phyloP scores from a whole-genome alignment of 53 echinoderm and acorn worm genomes.

The Crossaster papposus region DNA sequence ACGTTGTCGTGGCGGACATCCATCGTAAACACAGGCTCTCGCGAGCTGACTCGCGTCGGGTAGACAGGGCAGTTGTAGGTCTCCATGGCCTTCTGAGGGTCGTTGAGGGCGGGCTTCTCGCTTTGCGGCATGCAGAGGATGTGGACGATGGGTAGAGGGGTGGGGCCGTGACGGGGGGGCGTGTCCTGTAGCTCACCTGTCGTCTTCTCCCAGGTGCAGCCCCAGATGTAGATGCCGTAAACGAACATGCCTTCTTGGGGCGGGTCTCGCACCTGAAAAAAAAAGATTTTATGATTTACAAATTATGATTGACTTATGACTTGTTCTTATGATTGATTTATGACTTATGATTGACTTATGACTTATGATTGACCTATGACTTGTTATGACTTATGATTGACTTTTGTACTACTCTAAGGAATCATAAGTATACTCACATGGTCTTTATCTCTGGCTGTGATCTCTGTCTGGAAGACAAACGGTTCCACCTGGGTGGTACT shows the following conservation, averaged over 20 bases:
- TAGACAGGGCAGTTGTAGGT: constrained; percentile 94
- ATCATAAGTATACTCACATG: constrained; percentile 96
- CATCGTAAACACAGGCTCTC: constrained; percentile 86
- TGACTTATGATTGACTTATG: no score
- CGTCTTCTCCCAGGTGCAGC: constrained; percentile 99
- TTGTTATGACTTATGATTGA: no score
- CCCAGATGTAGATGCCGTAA: constrained; percentile 98
- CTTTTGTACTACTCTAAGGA: no score
- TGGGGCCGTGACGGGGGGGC: constrained; percentile 91
- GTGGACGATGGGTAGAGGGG: constrained; percentile 96
- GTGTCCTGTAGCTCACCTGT: constrained; percentile 98
- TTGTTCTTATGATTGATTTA: no score
- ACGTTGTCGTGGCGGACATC: constrained; percentile 93
- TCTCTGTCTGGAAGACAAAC: constrained; percentile 97
- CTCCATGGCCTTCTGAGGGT: constrained; percentile 65
- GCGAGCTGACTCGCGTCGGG: constrained; percentile 79
- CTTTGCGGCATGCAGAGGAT: constrained; percentile 80
- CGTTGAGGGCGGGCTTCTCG: constrained; percentile 74
- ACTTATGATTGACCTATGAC: no score
- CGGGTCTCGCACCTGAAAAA: constrained; percentile 84
- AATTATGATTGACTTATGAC: no score
- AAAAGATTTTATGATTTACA: no score
- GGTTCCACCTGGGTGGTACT: constrained; percentile 86
- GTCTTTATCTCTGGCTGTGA: constrained; percentile 96
- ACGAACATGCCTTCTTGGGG: constrained; percentile 98